Evolutionary conservation across 2,113 vertebrate species (phyloP).

Genomic region (Phasianus colchicus): DNA sequence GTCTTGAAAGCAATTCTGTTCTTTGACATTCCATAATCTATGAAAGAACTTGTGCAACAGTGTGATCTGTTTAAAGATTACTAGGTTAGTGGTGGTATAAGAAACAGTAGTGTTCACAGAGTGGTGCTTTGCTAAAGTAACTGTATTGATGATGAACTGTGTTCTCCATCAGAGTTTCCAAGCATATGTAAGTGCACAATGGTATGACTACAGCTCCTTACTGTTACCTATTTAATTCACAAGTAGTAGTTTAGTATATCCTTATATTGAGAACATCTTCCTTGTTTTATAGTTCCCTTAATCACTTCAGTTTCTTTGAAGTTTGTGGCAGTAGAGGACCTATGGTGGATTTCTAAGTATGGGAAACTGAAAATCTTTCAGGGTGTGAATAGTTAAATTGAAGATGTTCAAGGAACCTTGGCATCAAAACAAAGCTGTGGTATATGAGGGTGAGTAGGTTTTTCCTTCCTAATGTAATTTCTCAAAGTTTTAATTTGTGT

Average conservation of each 20-base stretch:
- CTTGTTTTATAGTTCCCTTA: background rate
- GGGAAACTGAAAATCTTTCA: background rate
- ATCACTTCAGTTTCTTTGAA: background rate
- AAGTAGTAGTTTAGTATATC: background rate
- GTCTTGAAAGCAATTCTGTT: background rate
- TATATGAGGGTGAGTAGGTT: background rate
- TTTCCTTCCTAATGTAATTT: slow-evolving; percentile 40
- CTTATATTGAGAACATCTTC: background rate
- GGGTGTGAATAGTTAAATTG: background rate
- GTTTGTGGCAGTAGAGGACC: background rate
- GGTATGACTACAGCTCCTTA: background rate
- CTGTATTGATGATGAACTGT: background rate
- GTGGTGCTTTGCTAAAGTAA: background rate
- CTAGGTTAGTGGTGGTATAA: background rate
- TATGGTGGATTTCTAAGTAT: background rate
- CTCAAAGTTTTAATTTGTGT: slow-evolving; percentile 54
- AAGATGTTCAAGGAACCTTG: background rate
- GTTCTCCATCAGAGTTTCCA: background rate
- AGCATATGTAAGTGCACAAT: background rate
- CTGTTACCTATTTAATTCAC: background rate
- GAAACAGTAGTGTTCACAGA: background rate
- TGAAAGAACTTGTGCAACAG: background rate
- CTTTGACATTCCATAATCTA: background rate
- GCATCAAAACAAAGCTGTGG: background rate
- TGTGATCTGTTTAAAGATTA: background rate